These are phyloP conservation scores for Perizoma flavofasciatum DNA, from an alignment of 2,888 invertebrate genomes.

Conservation along the genomic window DNA sequence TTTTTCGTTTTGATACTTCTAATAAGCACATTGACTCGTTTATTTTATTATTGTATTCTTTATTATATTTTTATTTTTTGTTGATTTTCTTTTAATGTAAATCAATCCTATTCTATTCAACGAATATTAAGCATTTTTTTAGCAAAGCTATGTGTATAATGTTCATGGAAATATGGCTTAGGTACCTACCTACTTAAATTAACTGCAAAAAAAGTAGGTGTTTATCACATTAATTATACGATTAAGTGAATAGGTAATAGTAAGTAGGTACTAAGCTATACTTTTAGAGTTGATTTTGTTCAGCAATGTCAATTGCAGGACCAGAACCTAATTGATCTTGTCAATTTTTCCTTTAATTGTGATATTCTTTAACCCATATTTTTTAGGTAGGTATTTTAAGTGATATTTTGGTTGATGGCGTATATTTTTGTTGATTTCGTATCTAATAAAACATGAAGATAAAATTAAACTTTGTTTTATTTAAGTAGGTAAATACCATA, in stretches of 20 bases:
- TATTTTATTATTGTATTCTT: conserved; percentile 2
- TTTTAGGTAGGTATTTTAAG: conserved; percentile 51
- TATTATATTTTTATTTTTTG: conserved; percentile 11
- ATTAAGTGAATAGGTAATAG: too few species aligned
- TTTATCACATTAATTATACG: too few species aligned
- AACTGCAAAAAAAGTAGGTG: background rate
- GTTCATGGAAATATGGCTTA: background rate
- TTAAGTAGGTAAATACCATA: conserved; percentile 30
- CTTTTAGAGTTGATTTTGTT: conserved; percentile 10
- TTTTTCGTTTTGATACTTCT: conserved; percentile 1
- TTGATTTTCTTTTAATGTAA: conserved; percentile 16
- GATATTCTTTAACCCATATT: conserved; percentile 59
- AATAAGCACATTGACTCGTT: background rate
- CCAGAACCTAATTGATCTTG: conserved; percentile 39
- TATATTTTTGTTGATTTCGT: conserved; percentile 73
- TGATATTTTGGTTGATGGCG: conserved; percentile 76
- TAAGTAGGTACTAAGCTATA: too few species aligned
- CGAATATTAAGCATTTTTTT: conserved; percentile 15
- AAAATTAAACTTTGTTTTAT: conserved; percentile 60
- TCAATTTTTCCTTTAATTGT: conserved; percentile 74
- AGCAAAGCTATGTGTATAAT: conserved; percentile 24
- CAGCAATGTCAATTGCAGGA: conserved; percentile 32
- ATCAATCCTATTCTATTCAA: conserved; percentile 7
- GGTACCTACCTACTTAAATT: background rate
- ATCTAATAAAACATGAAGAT: conserved; percentile 70